Base-by-base conservation (phyloP, 2,888 invertebrate species). In the Clistopyga incitator region DNA sequence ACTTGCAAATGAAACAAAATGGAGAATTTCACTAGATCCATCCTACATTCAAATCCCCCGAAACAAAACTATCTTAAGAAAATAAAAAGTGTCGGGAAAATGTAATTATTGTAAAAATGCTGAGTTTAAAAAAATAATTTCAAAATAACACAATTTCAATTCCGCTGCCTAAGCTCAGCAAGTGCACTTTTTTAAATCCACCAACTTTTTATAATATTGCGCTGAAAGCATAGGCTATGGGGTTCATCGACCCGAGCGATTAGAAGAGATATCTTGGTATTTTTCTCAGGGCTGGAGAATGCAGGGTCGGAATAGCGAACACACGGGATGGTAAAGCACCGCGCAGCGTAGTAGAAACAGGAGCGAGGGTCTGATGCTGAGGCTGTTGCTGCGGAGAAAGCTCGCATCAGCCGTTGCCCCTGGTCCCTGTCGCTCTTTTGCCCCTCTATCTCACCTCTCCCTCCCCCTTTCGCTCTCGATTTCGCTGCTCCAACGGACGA, bases 401-500 rank as follows among this genome's bases (percentile, higher is more conserved):
- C 61, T 74, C 52, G 78, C 72, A 61, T 78, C 82, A 54, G 42
- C 68, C 67, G 56, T 52, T 56, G 59, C 65, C 50, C 6, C 50
- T 70, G 71, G 25, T 68, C 59, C 50, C 61, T 68, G 59, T 77
- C 56, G 25, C 71, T 71, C 65, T 67, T 71, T 67, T 52, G 38
- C 38, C 67, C 59, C 29, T 72, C 77, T 8, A 34, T 67, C 45
- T 38, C 47, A 45, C 20, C 59, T 15, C 65, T 56, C 82, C 56
- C 45, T 47, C 18, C 42, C 68, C 77, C 65, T 52, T 80, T 68
- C 25, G 70, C 78, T 59, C 84, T 70, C 50, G 59, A 64, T 79
- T 76, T 81, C 56, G 70, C 81, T 70, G 52, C 64, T 47, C 85
- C 87, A 85, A 85, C 82, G 81, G 81, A 84, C 86, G 88, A 86